A percentile compares a stretch with the other conserved stretches of the same genome.
Evolutionary conservation across 2,888 invertebrate species (phyloP).

Genomic region (Cantharis rufa): DNA sequence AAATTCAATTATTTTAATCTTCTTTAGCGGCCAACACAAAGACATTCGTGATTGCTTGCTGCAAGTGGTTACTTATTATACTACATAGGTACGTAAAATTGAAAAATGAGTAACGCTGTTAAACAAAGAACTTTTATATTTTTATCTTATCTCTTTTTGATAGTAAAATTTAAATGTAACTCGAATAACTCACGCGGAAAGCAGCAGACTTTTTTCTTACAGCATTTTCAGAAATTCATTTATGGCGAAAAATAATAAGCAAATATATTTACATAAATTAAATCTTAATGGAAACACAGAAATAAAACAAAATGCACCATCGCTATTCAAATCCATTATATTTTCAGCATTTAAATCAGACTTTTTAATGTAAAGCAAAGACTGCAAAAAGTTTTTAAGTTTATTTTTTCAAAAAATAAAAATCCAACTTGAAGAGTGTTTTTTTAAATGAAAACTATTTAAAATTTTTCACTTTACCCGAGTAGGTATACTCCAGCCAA

Average conservation of each 20-base stretch:
- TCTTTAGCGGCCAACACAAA: slow-evolving; percentile 9
- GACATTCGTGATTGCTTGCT: slow-evolving; percentile 15
- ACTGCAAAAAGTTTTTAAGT: background rate
- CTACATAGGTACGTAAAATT: background rate
- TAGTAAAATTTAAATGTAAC: slow-evolving; percentile 8
- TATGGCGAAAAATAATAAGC: slow-evolving; percentile 19
- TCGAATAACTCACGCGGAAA: background rate
- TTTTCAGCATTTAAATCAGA: slow-evolving; percentile 39
- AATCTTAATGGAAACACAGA: slow-evolving; percentile 47
- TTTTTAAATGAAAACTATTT: background rate
- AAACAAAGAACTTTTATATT: background rate
- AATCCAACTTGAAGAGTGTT: background rate
- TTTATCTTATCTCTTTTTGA: background rate
- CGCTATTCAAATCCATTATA: slow-evolving; percentile 47
- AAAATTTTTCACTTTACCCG: background rate
- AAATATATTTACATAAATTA: slow-evolving; percentile 46
- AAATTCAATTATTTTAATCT: slow-evolving; percentile 28
- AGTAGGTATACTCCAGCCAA: background rate
- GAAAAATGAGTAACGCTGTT: background rate
- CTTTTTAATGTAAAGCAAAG: slow-evolving; percentile 7
- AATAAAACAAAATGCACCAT: slow-evolving; percentile 47
- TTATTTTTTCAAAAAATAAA: background rate
- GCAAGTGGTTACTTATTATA: slow-evolving; percentile 8
- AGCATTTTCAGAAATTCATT: slow-evolving; percentile 27
- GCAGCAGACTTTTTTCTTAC: background rate